Conservation (phyloP, 2,888 invertebrate species). For the Acanthococcus lagerstroemiae region DNA sequence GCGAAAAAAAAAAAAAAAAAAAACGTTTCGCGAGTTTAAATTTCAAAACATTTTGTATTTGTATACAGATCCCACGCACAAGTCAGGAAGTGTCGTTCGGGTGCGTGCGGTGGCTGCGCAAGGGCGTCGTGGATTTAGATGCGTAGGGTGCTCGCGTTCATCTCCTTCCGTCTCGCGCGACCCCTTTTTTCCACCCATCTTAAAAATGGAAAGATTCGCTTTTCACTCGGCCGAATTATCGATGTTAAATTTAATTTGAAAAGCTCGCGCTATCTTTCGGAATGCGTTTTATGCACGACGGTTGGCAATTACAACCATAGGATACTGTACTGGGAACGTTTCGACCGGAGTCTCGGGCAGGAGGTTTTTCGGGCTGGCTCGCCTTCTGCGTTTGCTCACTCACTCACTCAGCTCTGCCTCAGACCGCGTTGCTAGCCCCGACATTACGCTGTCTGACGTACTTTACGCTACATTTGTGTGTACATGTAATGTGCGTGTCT, state of each 20-base stretch:
- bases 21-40: constrained; percentile 3
- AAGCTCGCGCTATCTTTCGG: constrained; percentile 22
- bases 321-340: too few species aligned
- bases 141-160: too few species aligned
- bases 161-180: not conserved
- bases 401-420: too few species aligned
- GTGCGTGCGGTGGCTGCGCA: constrained; percentile 18
- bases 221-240: constrained; percentile 15
- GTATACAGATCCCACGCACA: constrained; percentile 19
- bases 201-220: not conserved
- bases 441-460: too few species aligned
- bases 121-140: constrained; percentile 2
- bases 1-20: constrained; percentile 18
- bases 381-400: too few species aligned
- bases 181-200: not conserved
- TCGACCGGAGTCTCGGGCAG: too few species aligned
- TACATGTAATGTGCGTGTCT: too few species aligned
- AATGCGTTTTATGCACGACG: constrained; percentile 12
- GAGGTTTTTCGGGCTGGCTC: too few species aligned
- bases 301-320: not conserved
- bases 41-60: constrained; percentile 23
- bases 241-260: constrained; percentile 20
- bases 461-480: too few species aligned
- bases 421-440: too few species aligned
- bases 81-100: constrained; percentile 19